These are phyloP conservation scores for Porites rus DNA, from an alignment of 92 coral and sea anemone genomes.

Conservation along the genomic window DNA sequence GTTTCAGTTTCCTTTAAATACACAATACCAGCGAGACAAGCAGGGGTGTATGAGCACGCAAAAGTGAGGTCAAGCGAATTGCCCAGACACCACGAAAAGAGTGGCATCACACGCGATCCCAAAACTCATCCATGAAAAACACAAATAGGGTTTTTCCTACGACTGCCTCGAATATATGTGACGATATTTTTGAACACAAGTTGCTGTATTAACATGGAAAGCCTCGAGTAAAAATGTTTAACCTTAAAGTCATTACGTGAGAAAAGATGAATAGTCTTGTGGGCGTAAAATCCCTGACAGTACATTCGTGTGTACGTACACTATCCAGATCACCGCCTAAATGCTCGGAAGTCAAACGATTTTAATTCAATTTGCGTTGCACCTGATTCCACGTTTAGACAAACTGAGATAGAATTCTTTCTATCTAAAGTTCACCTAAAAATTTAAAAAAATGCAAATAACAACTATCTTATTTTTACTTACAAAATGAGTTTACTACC, in stretches of 20 bases:
- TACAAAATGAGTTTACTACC: neutral
- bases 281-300: slow-evolving; percentile 48
- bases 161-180: neutral
- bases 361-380: slow-evolving; percentile 40
- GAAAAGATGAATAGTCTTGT: slow-evolving; percentile 34
- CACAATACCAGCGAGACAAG: slow-evolving; percentile 28
- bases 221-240: slow-evolving; percentile 14
- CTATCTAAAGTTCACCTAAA: neutral
- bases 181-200: neutral
- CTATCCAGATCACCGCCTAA: slow-evolving; percentile 32
- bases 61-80: slow-evolving; percentile 31
- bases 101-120: slow-evolving; percentile 35
- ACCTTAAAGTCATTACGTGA: slow-evolving; percentile 49
- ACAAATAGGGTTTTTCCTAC: slow-evolving; percentile 2
- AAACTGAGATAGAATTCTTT: slow-evolving; percentile 10
- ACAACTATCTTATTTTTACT: neutral
- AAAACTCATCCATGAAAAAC: neutral
- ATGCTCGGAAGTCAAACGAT: slow-evolving; percentile 44
- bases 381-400: slow-evolving; percentile 29
- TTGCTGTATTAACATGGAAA: neutral
- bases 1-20: slow-evolving; percentile 44
- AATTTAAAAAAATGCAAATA: neutral
- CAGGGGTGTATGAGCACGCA: slow-evolving; percentile 29
- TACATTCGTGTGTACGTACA: slow-evolving; percentile 44
- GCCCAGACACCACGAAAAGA: slow-evolving; percentile 12